Evolutionary conservation across 1,140 invertebrate species (phyloP), one percentile per base, ranked within the genome.

Genomic region (Halesus radiatus): DNA sequence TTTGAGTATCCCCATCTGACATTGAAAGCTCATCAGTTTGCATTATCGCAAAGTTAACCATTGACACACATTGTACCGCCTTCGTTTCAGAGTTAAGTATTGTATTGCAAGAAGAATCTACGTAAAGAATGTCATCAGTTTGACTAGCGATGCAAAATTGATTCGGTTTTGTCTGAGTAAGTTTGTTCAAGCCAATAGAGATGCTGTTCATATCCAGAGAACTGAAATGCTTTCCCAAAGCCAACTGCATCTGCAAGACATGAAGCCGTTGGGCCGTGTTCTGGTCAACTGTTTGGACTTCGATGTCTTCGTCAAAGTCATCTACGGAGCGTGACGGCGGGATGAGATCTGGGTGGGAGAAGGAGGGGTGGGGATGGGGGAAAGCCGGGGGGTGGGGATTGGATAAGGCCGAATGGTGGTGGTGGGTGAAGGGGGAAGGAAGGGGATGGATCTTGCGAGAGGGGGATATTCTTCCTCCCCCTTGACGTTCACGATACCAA

Each of bases 401-500:
- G 77, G 76, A 84, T 16, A 26, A 45, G 37, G 45, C 75, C 72
- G 84, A 15, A 5, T 18, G 66, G 3, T 56, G 83, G 76, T 84
- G 78, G 62, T 84, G 18, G 76, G 76, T 85, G 22, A 29, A 50
- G 54, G 26, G 75, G 72, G 84, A 45, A 4, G 45, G 68, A 13
- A 22, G 83, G 76, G 84, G 78, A 22, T 68, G 72, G 66, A 56
- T 52, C 77, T 83, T 86, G 52, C 84, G 75, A 73, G 85, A 81
- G 79, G 85, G 85, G 81, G 86, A 86, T 70, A 86, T 85, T 82
- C 86, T 85, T 84, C 86, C 86, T 79, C 86, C 86, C 81, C 85
- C 85, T 85, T 85, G 86, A 84, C 87, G 86, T 80, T 86, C 86
- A 73, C 87, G 87, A 84, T 88, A 89, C 85, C 87, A 86, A 86